Percentiles rank a stretch among this genome's conserved stretches.
Evolutionary conservation across 2,113 vertebrate species (phyloP).

Genomic region (Plestiodon gilberti): DNA sequence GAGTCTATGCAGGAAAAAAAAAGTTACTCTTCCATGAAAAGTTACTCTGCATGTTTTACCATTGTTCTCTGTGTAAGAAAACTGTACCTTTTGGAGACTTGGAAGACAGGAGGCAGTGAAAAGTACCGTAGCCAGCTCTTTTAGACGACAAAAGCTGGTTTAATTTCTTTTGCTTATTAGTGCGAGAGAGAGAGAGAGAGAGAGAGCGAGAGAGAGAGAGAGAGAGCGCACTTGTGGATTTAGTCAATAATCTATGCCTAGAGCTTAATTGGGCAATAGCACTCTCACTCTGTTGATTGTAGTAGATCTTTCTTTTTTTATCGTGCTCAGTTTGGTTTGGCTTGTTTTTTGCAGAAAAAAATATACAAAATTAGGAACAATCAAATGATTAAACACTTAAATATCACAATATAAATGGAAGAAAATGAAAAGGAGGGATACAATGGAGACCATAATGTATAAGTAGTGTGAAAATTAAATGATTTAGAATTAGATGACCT

Average conservation of each 20-base stretch:
- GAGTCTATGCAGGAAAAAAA: too few relatives aligned
- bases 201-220: too few relatives aligned
- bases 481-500: not conserved
- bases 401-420: not conserved
- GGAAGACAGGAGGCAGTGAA: not conserved
- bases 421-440: not conserved
- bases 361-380: not conserved
- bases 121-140: not conserved
- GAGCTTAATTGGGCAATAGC: not conserved
- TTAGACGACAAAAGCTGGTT: not conserved
- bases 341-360: not conserved
- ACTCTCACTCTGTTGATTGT: not conserved
- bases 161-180: not conserved
- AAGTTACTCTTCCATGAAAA: not conserved
- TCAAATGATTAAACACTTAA: not conserved
- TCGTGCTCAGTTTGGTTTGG: not conserved
- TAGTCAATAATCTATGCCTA: not conserved
- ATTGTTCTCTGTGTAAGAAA: not conserved
- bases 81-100: not conserved
- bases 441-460: not conserved
- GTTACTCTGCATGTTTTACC: not conserved
- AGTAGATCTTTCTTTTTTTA: not conserved
- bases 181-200: too few relatives aligned
- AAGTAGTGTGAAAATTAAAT: not conserved
- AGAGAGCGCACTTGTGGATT: not conserved